A percentile compares a stretch with the other conserved stretches of the same genome.
These are phyloP conservation scores for Brachionus angularis DNA, from an alignment of 1,140 invertebrate species.

Conservation along the genomic window DNA sequence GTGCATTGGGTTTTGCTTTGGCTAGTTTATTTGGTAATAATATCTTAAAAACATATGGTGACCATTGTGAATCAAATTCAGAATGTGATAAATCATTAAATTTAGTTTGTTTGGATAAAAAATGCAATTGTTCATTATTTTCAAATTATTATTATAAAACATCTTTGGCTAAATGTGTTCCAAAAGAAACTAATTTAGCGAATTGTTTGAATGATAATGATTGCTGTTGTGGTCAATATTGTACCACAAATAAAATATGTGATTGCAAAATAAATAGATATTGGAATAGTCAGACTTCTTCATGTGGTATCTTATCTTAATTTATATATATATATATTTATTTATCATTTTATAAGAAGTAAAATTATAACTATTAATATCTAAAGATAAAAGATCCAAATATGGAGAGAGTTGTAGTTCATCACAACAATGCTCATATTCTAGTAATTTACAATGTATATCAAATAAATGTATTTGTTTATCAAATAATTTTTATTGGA, in stretches of 20 bases:
- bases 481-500: constrained; percentile 10
- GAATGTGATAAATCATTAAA: not conserved
- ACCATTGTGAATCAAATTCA: not conserved
- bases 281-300: not conserved
- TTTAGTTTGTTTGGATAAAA: not conserved
- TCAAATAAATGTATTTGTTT: constrained; percentile 10
- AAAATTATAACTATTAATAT: not conserved
- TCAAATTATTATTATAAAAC: not conserved
- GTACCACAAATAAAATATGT: not conserved
- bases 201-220: not conserved
- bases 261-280: not conserved
- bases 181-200: not conserved
- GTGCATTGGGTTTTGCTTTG: not conserved
- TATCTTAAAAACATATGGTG: not conserved
- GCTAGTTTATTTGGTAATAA: not conserved
- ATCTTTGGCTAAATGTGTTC: not conserved
- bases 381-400: constrained; percentile 9
- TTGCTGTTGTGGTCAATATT: constrained; percentile 7
- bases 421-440: not conserved
- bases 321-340: not conserved
- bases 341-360: not conserved
- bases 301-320: not conserved
- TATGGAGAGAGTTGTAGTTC: not conserved
- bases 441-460: constrained; percentile 25
- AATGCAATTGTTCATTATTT: constrained; percentile 14